phyloP scores from a whole-genome alignment of 2,888 invertebrate species.

The Lycaena phlaeas region DNA sequence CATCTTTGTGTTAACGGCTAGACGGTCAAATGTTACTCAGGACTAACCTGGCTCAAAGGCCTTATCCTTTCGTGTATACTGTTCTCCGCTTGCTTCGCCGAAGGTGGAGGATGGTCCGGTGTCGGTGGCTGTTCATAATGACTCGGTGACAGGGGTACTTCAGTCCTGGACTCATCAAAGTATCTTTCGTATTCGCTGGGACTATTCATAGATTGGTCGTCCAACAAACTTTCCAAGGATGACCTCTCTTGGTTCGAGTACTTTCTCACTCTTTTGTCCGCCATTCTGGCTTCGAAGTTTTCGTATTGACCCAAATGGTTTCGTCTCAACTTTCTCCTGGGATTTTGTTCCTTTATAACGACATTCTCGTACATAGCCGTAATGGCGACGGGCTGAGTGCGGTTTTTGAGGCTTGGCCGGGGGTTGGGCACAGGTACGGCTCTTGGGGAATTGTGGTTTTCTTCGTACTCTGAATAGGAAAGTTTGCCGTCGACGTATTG shows the following conservation, averaged over 20 bases:
- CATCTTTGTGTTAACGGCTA: not conserved
- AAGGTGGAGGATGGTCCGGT: constrained; percentile 94
- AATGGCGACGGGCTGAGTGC: constrained; percentile 79
- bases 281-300: constrained; percentile 71
- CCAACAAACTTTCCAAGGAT: constrained; percentile 75
- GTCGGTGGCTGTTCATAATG: constrained; percentile 94
- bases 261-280: constrained; percentile 50
- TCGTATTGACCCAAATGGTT: constrained; percentile 75
- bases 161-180: constrained; percentile 50
- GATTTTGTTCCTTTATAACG: constrained; percentile 80
- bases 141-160: constrained; percentile 87
- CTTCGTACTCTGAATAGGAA: constrained; percentile 69
- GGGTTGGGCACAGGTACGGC: constrained; percentile 58
- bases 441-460: constrained; percentile 54
- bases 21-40: constrained; percentile 24
- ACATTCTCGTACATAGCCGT: constrained; percentile 83
- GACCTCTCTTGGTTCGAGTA: constrained; percentile 68
- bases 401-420: constrained; percentile 56
- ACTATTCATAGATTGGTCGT: constrained; percentile 70
- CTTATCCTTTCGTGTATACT: constrained; percentile 92
- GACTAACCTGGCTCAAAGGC: constrained; percentile 90
- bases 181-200: constrained; percentile 62
- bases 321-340: constrained; percentile 78
- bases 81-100: constrained; percentile 89
- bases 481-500: constrained; percentile 82